Base-by-base conservation (phyloP, 2,113 vertebrate species). In the Brachyhypopomus gauderio region DNA sequence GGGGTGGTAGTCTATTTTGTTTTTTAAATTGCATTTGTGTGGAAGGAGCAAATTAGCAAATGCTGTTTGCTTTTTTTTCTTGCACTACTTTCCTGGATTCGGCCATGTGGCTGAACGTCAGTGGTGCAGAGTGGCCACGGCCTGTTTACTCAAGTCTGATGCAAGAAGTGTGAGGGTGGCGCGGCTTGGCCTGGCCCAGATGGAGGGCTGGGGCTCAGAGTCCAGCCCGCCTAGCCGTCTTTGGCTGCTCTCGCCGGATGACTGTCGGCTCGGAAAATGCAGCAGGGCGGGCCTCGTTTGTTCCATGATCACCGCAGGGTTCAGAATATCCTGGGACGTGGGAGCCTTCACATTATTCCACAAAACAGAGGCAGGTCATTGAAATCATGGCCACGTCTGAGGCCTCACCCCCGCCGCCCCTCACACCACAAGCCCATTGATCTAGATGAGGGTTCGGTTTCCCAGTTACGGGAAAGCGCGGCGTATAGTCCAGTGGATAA, bases 221-320 rank as follows among this genome's bases (percentile, higher is more conserved):
- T 64, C 64, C 60, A 71, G 70, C 45, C 59, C 76, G 41, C 23
- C 63, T 27, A 80, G 66, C 34, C 11, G 77, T 64, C 74, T 71
- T 80, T 81, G 78, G 69, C 74, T 80, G 81, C 80, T 72, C 76
- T 72, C 66, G 59, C 45, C 71, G 52, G 70, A 36, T 78, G 12
- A 20, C 72, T 77, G 72, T 87, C 55, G 64, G 79, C 81, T 84
- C 83, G 71, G 78, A 83, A 85, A 86, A 84, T 83, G 72, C 80
- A 83, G 86, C 80, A 72, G 78, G 74, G 86, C 71, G 78, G 74
- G 86, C 71, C 78, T 79, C 62, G 17, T 52, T 45, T 19, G 41
- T 64, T 81, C 71, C 74, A 41, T 64, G 56, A 85, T 79, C 72
- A 38, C 64, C 36, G 77, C 78, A 78, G 82, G 78, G 82, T 67